phyloP scores from a whole-genome alignment of 2,797 vertebrate species.

The Takifugu rubripes region DNA sequence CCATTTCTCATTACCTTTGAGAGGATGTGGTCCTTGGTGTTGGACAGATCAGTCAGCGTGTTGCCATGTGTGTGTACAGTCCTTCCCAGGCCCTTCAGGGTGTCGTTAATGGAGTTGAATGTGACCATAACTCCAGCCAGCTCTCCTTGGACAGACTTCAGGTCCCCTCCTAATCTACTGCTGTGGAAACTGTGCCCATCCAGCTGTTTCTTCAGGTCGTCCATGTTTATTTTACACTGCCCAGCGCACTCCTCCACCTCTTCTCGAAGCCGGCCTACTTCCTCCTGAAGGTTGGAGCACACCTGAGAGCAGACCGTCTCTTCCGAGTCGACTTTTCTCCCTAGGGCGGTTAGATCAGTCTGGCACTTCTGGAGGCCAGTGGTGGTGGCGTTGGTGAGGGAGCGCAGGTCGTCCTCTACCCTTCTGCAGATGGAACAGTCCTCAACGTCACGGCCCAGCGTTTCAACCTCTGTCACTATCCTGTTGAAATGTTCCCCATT shows the following conservation, averaged over 20 bases:
- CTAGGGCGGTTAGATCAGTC: constrained; percentile 58
- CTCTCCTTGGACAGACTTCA: constrained; percentile 83
- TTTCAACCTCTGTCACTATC: constrained; percentile 70
- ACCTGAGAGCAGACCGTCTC: constrained; percentile 73
- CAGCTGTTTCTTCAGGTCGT: constrained; percentile 70
- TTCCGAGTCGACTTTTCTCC: constrained; percentile 59
- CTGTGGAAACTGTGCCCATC: constrained; percentile 78
- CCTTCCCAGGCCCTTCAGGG: constrained; percentile 81
- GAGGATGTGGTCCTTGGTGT: constrained; percentile 76
- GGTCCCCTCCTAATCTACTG: constrained; percentile 73
- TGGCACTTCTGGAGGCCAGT: constrained; percentile 64
- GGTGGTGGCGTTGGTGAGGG: constrained; percentile 69
- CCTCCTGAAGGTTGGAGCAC: constrained; percentile 78
- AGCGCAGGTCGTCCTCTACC: constrained; percentile 62
- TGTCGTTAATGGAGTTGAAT: constrained; percentile 82
- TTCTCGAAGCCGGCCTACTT: constrained; percentile 73
- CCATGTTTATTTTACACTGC: constrained; percentile 55
- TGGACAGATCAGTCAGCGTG: constrained; percentile 73
- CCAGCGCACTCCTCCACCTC: constrained; percentile 70
- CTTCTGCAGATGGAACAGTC: constrained; percentile 67
- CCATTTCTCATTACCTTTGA: constrained; percentile 64
- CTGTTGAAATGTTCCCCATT: constrained; percentile 72
- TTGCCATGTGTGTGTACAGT: constrained; percentile 79
- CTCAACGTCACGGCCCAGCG: constrained; percentile 62
- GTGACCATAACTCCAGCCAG: constrained; percentile 73